A percentile compares a stretch with the other conserved stretches of the same genome.
These are phyloP conservation scores for Enteromius radiatus DNA, from an alignment of 2,797 vertebrate species.

Conservation along the genomic window DNA sequence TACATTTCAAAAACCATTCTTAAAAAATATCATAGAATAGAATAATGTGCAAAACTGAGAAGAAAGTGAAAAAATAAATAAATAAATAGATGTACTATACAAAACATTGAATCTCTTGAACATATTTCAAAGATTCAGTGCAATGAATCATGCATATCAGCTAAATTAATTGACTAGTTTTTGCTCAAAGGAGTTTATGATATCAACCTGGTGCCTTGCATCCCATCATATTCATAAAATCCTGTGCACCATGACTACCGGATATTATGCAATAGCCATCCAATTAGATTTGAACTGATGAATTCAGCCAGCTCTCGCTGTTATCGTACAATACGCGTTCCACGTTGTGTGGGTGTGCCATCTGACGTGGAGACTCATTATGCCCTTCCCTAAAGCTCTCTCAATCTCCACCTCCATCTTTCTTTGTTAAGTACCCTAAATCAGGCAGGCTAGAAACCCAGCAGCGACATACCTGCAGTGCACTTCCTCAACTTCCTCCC, in stretches of 20 bases:
- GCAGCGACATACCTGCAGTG: conserved; percentile 45
- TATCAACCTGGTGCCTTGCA: background rate
- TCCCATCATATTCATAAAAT: background rate
- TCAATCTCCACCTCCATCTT: conserved; percentile 45
- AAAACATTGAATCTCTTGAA: too few relatives aligned
- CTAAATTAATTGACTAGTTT: background rate
- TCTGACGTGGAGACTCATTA: conserved; percentile 23
- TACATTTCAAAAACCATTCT: too few relatives aligned
- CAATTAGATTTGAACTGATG: conserved; percentile 22
- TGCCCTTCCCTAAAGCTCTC: conserved; percentile 46
- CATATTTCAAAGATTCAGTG: background rate
- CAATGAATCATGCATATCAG: background rate
- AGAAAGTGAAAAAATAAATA: too few relatives aligned
- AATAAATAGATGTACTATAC: too few relatives aligned
- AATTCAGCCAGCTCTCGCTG: conserved; percentile 10
- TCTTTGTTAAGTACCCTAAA: conserved; percentile 24
- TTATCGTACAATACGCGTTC: conserved; percentile 12
- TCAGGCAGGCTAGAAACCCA: conserved; percentile 40
- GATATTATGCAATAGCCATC: conserved; percentile 27
- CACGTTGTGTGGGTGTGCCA: conserved; percentile 12
- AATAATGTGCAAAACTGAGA: too few relatives aligned
- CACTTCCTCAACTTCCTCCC: conserved; percentile 50
- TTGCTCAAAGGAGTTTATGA: background rate
- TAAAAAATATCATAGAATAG: too few relatives aligned
- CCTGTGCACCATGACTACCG: background rate